These are phyloP conservation scores for Periophthalmus magnuspinnatus DNA, from an alignment of 2,797 vertebrate genomes.

Conservation along the genomic window DNA sequence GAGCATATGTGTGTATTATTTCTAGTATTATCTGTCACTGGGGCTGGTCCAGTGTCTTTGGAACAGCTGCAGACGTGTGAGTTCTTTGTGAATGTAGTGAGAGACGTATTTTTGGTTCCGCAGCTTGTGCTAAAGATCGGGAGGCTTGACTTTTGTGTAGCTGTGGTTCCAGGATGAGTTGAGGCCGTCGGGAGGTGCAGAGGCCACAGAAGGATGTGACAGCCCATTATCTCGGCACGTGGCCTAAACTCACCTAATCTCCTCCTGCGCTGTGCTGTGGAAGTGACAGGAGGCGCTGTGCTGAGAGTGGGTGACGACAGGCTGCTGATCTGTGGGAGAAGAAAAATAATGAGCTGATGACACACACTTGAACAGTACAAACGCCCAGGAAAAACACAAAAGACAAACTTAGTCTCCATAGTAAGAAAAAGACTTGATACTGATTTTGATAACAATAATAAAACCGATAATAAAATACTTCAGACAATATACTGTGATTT, in stretches of 20 bases:
- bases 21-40: too few relatives aligned
- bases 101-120: background rate
- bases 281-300: constrained; percentile 60
- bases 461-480: too few relatives aligned
- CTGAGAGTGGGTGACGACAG: constrained; percentile 67
- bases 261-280: background rate
- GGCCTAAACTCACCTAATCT: constrained; percentile 6
- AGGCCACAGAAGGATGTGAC: background rate
- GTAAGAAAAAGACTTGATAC: too few relatives aligned
- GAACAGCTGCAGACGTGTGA: background rate
- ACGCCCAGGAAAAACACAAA: background rate
- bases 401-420: too few relatives aligned
- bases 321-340: constrained; percentile 84
- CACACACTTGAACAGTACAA: constrained; percentile 29
- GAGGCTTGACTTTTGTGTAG: background rate
- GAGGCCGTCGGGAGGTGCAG: background rate
- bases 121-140: background rate
- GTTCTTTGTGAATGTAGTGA: background rate
- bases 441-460: too few relatives aligned
- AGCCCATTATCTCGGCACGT: constrained; percentile 2
- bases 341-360: constrained; percentile 76
- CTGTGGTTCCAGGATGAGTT: background rate
- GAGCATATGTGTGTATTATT: too few relatives aligned
- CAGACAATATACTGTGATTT: too few relatives aligned
- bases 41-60: too few relatives aligned